Evolutionary conservation across 2,113 vertebrate species (phyloP).

Genomic region (Neodontobutis hainanensis): DNA sequence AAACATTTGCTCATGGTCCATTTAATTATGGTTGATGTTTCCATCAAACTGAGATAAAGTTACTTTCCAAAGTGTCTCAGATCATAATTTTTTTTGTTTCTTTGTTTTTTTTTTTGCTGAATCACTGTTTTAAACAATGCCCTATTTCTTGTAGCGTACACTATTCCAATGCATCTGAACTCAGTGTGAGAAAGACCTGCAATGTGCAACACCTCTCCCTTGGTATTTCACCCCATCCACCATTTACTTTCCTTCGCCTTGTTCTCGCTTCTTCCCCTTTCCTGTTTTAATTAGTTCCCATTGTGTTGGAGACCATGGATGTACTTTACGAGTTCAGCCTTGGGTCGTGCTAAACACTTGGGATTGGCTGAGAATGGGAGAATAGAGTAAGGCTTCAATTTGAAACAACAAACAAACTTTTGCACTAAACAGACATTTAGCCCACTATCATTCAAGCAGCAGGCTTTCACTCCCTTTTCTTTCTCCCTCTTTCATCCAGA

Average conservation of each 20-base stretch:
- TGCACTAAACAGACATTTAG: constrained; percentile 41
- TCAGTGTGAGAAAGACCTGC: constrained; percentile 4
- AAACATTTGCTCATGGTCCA: no score
- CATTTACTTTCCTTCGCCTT: background rate
- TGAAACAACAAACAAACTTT: constrained; percentile 6
- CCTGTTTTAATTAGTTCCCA: constrained; percentile 43
- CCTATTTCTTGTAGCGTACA: background rate
- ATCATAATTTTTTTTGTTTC: constrained; percentile 8
- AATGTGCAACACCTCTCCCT: background rate
- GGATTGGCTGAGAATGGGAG: constrained; percentile 13
- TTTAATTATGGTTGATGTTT: no score
- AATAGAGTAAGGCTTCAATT: constrained; percentile 1
- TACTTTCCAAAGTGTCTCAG: background rate
- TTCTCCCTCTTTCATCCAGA: constrained; percentile 14
- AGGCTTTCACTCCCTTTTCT: background rate
- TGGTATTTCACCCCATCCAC: background rate
- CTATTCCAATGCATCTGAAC: background rate
- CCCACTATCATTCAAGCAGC: constrained; percentile 25
- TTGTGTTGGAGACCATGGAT: constrained; percentile 23
- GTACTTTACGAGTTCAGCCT: constrained; percentile 52
- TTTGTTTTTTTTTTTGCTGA: background rate
- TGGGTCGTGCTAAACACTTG: constrained; percentile 33
- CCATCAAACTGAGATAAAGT: background rate
- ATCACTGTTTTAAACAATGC: background rate
- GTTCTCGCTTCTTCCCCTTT: background rate